Base-by-base conservation (phyloP, 53 echinoderm and acorn worm species). In the Echinometra lucunter region DNA sequence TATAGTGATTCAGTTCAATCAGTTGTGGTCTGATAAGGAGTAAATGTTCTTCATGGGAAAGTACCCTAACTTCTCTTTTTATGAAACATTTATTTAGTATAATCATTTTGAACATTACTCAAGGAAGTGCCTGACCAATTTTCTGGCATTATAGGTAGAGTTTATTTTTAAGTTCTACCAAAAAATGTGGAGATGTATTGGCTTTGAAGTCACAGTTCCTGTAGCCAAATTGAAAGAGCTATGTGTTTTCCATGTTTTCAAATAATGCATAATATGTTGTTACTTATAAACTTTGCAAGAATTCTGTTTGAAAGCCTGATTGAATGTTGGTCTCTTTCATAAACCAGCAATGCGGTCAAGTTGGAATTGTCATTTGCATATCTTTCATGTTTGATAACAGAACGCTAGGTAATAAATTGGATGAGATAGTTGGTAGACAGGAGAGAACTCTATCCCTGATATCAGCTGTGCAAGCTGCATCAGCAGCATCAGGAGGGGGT, bases 341-440 rank as follows among this genome's bases (percentile, higher is more conserved):
- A 74, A 0, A 37, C 74, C 35, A 32, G 74, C 3, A 44, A n/a
- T 81, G 19, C 6, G 38, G 45, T 30, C 13, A 47, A 82, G 35
- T 85, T 85, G 85, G 18, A 81, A 81, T 81, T 2, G 21, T 2
- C 4, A 44, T 42, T 5, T 81, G 17, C 44, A 34, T 81, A 34
- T 74, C 42, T 81, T 75, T 81, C 69, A 23, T 19, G 40, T 21
- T 37, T 19, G 23, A 30, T 40, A 66, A 23, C 58, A 89, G 89
- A 69, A 70, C 15, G 23, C 37, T 87, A 15, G 88, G 87, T 60
- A 96, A 91, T 89, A 99, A 99, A 88, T 96, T 99, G 67, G 99
- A 99, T 57, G 99, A 99, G 94, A 99, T 99, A 45, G 96, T 98
- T 28, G 99, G 99, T 18, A 81, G 99, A 35, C 99, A 99, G 53